Evolutionary conservation across 2,113 vertebrate genomes (phyloP).

Genomic region (Raphicerus campestris): DNA sequence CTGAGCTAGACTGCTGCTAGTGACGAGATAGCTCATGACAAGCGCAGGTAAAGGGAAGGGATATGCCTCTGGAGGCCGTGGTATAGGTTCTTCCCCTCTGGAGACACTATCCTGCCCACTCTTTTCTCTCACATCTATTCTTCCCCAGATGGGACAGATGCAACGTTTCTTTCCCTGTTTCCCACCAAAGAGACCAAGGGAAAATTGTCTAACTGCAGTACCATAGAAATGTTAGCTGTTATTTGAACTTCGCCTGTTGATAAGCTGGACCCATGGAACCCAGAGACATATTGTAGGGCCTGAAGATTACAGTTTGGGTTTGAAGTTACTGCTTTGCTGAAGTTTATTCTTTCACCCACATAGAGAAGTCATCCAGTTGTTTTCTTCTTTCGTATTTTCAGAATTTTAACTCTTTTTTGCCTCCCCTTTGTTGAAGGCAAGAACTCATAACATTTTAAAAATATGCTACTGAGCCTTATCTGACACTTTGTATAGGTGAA

Average conservation of each 20-base stretch:
- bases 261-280: background rate
- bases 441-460: background rate
- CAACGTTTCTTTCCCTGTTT: background rate
- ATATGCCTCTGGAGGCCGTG: slow-evolving; percentile 1
- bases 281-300: background rate
- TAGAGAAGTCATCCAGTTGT: background rate
- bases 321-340: background rate
- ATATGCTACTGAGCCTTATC: background rate
- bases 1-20: background rate
- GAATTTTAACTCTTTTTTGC: background rate
- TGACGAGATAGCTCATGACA: background rate
- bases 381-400: background rate
- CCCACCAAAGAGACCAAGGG: background rate
- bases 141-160: background rate
- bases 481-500: background rate
- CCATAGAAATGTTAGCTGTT: background rate
- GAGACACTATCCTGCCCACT: background rate
- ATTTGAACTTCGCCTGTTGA: background rate
- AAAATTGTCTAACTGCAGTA: background rate
- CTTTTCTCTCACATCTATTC: background rate
- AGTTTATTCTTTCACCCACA: background rate
- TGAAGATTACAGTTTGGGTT: background rate
- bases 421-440: background rate
- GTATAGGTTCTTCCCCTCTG: background rate
- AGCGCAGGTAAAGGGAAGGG: background rate